A percentile compares a stretch with the other conserved stretches of the same genome.
Conservation (phyloP, 2,888 invertebrate genomes). For the Desoria tigrina region DNA sequence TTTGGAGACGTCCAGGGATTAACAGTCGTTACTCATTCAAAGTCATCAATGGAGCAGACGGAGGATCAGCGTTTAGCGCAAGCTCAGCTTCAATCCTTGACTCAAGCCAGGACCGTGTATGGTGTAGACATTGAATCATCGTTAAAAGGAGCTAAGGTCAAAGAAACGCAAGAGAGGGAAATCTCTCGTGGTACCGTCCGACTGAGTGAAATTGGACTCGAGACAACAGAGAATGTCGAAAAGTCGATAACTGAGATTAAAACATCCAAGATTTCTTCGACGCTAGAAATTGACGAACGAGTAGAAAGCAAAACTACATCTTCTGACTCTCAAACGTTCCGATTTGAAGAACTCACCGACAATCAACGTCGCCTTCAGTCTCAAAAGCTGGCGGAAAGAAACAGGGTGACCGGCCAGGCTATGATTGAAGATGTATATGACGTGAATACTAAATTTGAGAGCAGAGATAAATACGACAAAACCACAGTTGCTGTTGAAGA, state of each 20-base stretch:
- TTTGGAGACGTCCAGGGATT: slow-evolving; percentile 50
- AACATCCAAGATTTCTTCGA: slow-evolving; percentile 31
- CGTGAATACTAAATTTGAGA: slow-evolving; percentile 48
- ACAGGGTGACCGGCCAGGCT: slow-evolving; percentile 45
- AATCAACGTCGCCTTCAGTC: slow-evolving; percentile 21
- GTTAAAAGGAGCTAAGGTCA: slow-evolving; percentile 39
- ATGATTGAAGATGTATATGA: slow-evolving; percentile 50
- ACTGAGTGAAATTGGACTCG: slow-evolving; percentile 41
- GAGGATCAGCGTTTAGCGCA: slow-evolving; percentile 49
- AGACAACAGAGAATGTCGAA: slow-evolving; percentile 52
- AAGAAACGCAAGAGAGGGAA: slow-evolving; percentile 48
- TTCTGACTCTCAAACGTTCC: slow-evolving; percentile 48
- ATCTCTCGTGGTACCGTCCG: slow-evolving; percentile 50
- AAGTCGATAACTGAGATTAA: slow-evolving; percentile 51
- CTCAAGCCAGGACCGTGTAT: slow-evolving; percentile 38
- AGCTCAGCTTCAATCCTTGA: slow-evolving; percentile 40
- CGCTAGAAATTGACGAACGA: slow-evolving; percentile 47
- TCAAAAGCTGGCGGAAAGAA: slow-evolving; percentile 24
- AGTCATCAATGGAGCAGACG: slow-evolving; percentile 50
- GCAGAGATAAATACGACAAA: slow-evolving; percentile 42
- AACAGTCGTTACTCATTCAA: slow-evolving; percentile 50
- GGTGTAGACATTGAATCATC: slow-evolving; percentile 49
- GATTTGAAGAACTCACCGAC: slow-evolving; percentile 41
- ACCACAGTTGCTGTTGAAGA: slow-evolving; percentile 46
- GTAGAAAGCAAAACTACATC: slow-evolving; percentile 47